Evolutionary conservation across 1,140 invertebrate species (phyloP).

Genomic region (Drosophila sp.): DNA sequence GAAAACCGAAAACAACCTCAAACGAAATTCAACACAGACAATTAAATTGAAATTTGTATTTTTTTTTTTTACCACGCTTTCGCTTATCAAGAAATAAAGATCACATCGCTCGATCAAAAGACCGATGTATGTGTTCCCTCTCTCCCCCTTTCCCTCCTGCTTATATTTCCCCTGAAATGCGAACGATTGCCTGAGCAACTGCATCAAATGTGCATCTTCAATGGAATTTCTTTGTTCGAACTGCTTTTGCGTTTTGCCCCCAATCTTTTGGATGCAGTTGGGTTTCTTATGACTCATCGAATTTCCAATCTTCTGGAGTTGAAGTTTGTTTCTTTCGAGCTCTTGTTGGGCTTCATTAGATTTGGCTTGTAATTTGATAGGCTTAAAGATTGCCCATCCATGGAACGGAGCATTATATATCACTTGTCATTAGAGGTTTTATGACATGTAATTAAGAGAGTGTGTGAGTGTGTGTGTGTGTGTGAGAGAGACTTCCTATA

Average conservation of each 20-base stretch:
- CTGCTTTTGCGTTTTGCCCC: conserved; percentile 22
- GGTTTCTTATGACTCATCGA: conserved; percentile 60
- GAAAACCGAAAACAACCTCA: conserved; percentile 34
- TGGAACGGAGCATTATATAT: conserved; percentile 47
- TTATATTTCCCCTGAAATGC: not conserved
- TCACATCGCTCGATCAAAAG: conserved; percentile 46
- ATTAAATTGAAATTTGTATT: conserved; percentile 50
- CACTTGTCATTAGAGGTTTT: conserved; percentile 59
- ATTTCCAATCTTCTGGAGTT: conserved; percentile 46
- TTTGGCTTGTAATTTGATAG: conserved; percentile 59
- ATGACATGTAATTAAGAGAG: conserved; percentile 47
- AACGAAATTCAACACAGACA: conserved; percentile 41
- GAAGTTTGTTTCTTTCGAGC: conserved; percentile 32
- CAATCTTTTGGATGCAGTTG: conserved; percentile 24
- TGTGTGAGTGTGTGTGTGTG: too few relatives aligned
- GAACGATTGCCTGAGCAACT: not conserved
- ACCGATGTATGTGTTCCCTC: conserved; percentile 56
- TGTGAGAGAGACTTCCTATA: conserved; percentile 18
- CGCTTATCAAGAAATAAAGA: conserved; percentile 64
- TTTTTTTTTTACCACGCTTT: conserved; percentile 58
- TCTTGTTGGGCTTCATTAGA: conserved; percentile 68
- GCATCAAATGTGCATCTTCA: conserved; percentile 63
- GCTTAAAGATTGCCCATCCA: conserved; percentile 15
- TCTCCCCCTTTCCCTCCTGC: not conserved
- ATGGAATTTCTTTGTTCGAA: conserved; percentile 73